Evolutionary conservation across 2,797 vertebrate species (phyloP).

Genomic region (Erethizon dorsatum): DNA sequence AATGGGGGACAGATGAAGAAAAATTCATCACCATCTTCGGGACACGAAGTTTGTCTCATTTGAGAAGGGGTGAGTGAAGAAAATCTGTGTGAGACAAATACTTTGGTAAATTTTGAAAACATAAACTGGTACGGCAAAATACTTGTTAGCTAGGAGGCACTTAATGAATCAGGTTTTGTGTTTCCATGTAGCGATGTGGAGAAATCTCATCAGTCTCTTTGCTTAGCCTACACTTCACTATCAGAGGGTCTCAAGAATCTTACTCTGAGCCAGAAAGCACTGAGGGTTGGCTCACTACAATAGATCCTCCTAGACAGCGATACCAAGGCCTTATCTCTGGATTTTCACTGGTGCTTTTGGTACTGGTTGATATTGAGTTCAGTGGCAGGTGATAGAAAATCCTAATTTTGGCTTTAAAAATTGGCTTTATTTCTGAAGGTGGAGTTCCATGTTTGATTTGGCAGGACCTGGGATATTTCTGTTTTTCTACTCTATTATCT

Average conservation of each 20-base stretch:
- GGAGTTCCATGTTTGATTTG: not conserved
- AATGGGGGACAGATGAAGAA: constrained; percentile 97
- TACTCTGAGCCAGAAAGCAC: not conserved
- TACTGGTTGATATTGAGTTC: not conserved
- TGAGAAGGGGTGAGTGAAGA: constrained; percentile 92
- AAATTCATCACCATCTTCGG: constrained; percentile 96
- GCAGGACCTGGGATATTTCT: not conserved
- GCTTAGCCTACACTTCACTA: fast-evolving
- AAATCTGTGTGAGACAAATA: too few species aligned
- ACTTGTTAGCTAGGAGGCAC: fast-evolving
- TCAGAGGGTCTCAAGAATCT: not conserved
- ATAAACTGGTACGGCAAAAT: not conserved
- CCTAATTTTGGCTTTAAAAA: not conserved
- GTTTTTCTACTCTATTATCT: not conserved
- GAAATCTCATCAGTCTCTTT: not conserved
- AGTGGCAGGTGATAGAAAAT: not conserved
- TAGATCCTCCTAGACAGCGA: not conserved
- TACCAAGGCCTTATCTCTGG: not conserved
- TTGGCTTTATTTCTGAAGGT: not conserved
- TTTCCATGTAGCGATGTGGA: not conserved
- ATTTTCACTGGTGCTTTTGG: fast-evolving
- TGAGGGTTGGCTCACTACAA: not conserved
- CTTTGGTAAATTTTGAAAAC: not conserved
- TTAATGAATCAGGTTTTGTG: not conserved
- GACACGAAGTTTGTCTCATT: constrained; percentile 94